Conservation (phyloP, 2,888 invertebrate species). For the Microplitis deprimator region DNA sequence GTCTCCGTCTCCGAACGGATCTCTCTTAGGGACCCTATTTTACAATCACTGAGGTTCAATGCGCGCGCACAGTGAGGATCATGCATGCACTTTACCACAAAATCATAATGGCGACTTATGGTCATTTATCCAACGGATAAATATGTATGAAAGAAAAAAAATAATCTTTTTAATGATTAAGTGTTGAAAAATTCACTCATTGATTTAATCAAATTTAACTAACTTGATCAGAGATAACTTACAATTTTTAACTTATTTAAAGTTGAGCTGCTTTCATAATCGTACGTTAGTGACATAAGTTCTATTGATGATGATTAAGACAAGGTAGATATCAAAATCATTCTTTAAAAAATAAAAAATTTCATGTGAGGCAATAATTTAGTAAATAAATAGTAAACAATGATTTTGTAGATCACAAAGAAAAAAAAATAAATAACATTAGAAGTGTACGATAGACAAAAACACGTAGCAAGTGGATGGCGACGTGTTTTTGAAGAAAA, state of each 20-base stretch:
- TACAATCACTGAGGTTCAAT: conserved; percentile 18
- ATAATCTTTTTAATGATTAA: conserved; percentile 8
- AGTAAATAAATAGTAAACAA: not conserved
- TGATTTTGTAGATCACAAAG: not conserved
- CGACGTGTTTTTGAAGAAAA: not conserved
- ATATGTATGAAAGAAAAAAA: conserved; percentile 60
- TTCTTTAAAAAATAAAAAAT: not conserved
- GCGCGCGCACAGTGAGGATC: conserved; percentile 22
- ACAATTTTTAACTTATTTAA: not conserved
- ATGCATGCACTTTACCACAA: conserved; percentile 41
- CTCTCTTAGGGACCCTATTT: not conserved
- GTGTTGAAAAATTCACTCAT: not conserved
- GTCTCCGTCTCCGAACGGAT: too few relatives aligned
- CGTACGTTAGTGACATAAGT: not conserved
- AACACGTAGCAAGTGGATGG: conserved; percentile 12
- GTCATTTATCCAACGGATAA: conserved; percentile 62
- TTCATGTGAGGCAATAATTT: not conserved
- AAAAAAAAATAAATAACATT: conserved; percentile 17
- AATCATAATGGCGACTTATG: conserved; percentile 69
- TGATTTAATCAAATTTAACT: not conserved
- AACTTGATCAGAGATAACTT: not conserved
- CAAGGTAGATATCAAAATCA: not conserved
- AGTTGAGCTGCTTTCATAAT: not conserved
- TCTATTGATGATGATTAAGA: not conserved
- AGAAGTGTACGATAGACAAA: not conserved